phyloP scores from a whole-genome alignment of 2,113 vertebrate species.

The Nicator chloris region DNA sequence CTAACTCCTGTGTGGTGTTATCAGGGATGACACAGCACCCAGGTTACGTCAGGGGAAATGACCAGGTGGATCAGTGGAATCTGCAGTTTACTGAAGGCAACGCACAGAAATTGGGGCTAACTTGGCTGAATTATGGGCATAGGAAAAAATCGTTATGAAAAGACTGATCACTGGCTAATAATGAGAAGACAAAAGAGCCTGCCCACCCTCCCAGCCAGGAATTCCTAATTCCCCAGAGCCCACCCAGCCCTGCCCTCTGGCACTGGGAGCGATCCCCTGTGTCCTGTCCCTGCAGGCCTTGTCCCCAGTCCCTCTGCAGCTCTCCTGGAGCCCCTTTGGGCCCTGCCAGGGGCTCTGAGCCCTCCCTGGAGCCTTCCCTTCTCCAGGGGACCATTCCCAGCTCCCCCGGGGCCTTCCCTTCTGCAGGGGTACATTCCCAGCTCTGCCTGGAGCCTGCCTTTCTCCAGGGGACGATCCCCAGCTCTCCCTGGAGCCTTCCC shows the following conservation, averaged over 20 bases:
- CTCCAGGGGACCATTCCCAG: too few species aligned
- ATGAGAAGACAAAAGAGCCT: not conserved
- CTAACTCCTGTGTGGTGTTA: not conserved
- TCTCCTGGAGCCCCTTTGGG: not conserved
- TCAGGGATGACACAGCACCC: not conserved
- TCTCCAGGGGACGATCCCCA: too few species aligned
- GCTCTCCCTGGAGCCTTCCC: too few species aligned
- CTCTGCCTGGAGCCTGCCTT: too few species aligned
- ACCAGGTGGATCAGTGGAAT: too few species aligned
- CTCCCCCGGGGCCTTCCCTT: too few species aligned
- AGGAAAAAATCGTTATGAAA: not conserved
- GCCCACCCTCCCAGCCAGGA: accelerated
- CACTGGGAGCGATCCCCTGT: not conserved
- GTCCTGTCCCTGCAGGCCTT: not conserved
- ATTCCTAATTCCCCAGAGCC: not conserved
- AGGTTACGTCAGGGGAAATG: not conserved
- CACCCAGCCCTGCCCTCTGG: not conserved
- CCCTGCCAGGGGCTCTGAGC: not conserved
- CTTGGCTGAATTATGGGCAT: not conserved
- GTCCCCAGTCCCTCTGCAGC: not conserved
- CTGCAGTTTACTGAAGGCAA: not conserved
- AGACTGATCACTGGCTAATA: not conserved
- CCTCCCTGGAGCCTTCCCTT: not conserved
- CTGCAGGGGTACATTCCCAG: too few species aligned
- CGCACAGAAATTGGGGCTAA: not conserved